Conservation (phyloP, 1,140 invertebrate genomes). For the Drosophila nigrodunni region DNA sequence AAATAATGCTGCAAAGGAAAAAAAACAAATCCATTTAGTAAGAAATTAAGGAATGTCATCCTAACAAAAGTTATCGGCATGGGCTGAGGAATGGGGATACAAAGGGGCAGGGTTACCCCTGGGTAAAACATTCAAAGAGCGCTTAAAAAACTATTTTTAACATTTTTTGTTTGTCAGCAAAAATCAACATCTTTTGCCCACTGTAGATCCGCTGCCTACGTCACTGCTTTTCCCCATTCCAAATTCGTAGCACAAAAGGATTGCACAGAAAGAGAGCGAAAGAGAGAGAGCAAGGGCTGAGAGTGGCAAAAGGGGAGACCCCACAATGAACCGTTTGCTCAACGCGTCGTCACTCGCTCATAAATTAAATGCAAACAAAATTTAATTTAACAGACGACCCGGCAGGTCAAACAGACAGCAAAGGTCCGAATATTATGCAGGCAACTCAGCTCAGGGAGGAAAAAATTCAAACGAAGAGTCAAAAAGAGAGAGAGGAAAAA, state of each 20-base stretch:
- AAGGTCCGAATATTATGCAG: conserved; percentile 71
- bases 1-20: conserved; percentile 40
- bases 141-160: no score
- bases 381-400: conserved; percentile 78
- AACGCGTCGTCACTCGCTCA: conserved; percentile 28
- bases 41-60: neutral
- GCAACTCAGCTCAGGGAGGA: conserved; percentile 30
- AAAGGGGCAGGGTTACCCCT: no score
- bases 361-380: conserved; percentile 71
- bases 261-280: neutral
- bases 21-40: neutral
- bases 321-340: conserved; percentile 16
- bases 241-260: conserved; percentile 27
- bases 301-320: neutral
- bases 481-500: conserved; percentile 40
- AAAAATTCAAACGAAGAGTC: conserved; percentile 11
- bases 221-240: neutral
- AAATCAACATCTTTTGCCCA: no score
- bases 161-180: no score
- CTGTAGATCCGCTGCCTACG: no score
- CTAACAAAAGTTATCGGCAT: neutral
- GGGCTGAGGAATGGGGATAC: no score
- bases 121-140: no score
- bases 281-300: neutral
- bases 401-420: conserved; percentile 62